Evolutionary conservation across 2,888 invertebrate species (phyloP).

Genomic region (Platycheirus rosarum): DNA sequence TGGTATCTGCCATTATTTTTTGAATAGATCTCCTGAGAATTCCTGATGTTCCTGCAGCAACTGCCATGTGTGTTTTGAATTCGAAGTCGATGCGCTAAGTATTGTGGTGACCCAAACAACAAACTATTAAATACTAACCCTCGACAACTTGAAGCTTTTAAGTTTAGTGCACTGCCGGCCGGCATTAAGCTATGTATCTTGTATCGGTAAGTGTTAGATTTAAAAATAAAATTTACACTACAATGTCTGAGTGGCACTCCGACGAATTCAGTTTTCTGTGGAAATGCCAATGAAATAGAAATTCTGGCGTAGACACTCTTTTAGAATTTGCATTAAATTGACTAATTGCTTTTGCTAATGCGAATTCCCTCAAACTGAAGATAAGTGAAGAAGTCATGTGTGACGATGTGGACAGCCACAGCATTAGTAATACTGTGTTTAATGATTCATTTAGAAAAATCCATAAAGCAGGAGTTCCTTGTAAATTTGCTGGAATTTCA

Average conservation of each 20-base stretch:
- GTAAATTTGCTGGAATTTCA: too few species aligned
- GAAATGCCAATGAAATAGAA: background rate
- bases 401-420: background rate
- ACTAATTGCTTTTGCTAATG: too few species aligned
- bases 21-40: slow-evolving; percentile 25
- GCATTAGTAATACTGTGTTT: background rate
- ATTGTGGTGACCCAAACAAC: background rate
- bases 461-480: background rate
- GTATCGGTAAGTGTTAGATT: background rate
- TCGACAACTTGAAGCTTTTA: background rate
- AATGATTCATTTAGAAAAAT: slow-evolving; percentile 10
- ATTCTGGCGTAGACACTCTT: background rate
- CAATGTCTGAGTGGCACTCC: background rate
- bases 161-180: background rate
- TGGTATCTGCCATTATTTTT: slow-evolving; percentile 4
- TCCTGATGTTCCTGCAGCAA: slow-evolving; percentile 13
- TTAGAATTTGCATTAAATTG: too few species aligned
- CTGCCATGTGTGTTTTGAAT: slow-evolving; percentile 27
- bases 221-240: background rate
- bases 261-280: background rate
- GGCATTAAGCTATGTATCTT: background rate
- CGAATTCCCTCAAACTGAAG: background rate
- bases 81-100: background rate
- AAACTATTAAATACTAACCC: slow-evolving; percentile 23
- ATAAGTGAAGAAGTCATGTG: background rate